These are phyloP conservation scores for Eupithecia inturbata DNA, from an alignment of 2,888 invertebrate genomes.

Conservation along the genomic window DNA sequence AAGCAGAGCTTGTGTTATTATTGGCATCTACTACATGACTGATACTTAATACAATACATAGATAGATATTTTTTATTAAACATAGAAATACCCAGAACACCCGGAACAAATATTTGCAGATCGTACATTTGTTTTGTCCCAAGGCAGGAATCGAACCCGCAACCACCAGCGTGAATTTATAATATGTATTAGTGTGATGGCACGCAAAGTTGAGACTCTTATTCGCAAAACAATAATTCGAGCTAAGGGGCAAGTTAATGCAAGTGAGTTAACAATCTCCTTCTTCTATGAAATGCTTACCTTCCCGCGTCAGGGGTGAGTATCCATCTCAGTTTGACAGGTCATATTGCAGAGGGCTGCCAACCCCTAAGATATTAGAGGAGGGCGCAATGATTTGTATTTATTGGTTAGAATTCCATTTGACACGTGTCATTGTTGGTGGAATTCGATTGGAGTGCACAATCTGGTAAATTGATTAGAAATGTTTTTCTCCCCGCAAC, in stretches of 20 bases:
- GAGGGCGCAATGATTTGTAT: constrained; percentile 30
- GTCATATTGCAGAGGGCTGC: constrained; percentile 30
- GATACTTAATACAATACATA: too few relatives aligned
- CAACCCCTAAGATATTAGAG: constrained; percentile 22
- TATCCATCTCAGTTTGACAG: constrained; percentile 30
- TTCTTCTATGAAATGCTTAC: neutral
- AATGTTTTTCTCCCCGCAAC: constrained; percentile 3
- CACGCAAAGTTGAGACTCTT: neutral
- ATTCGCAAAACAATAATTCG: neutral
- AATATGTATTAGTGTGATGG: too few relatives aligned
- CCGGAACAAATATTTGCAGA: too few relatives aligned
- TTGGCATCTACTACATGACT: too few relatives aligned
- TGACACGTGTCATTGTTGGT: constrained; percentile 16
- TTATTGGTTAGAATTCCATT: constrained; percentile 23
- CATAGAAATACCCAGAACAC: too few relatives aligned
- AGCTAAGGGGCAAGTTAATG: neutral
- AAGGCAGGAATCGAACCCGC: too few relatives aligned
- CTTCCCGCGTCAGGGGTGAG: constrained; percentile 32
- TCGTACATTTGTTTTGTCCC: too few relatives aligned
- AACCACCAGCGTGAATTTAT: too few relatives aligned
- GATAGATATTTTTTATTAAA: too few relatives aligned
- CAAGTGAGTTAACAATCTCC: neutral
- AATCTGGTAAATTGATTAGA: constrained; percentile 15
- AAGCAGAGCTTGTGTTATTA: too few relatives aligned
- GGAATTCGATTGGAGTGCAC: constrained; percentile 18